Evolutionary conservation across 2,888 invertebrate species (phyloP).

Genomic region (Glyphotaelius pellucidus): DNA sequence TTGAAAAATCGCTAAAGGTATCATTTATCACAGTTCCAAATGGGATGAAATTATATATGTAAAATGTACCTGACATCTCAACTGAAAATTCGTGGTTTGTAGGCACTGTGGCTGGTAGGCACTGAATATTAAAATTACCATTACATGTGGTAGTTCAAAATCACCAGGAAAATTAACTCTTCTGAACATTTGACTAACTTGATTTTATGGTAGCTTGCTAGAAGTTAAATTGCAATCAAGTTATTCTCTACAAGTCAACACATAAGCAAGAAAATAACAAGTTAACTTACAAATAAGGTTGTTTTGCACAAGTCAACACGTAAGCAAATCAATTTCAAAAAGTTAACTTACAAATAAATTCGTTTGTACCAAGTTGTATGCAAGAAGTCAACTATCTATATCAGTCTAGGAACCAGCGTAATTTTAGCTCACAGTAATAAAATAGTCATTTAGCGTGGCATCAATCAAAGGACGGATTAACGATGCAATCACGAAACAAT

Average conservation of each 20-base stretch:
- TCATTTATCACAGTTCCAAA: not conserved
- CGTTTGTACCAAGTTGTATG: not conserved
- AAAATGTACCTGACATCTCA: not conserved
- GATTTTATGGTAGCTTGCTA: not conserved
- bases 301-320: no score
- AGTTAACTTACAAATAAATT: not conserved
- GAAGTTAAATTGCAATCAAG: not conserved
- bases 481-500: not conserved
- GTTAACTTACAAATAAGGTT: no score
- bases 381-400: not conserved
- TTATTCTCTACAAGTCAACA: no score
- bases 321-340: not conserved
- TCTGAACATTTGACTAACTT: not conserved
- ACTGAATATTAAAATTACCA: not conserved
- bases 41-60: not conserved
- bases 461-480: constrained; percentile 34
- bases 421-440: constrained; percentile 15
- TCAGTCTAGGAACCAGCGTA: constrained; percentile 25
- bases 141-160: not conserved
- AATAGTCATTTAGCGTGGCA: not conserved
- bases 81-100: not conserved
- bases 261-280: no score
- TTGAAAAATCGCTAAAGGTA: not conserved
- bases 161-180: not conserved
- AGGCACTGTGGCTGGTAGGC: not conserved